Conservation (phyloP, 2,797 vertebrate genomes). For the Cyclopterus lumpus region DNA sequence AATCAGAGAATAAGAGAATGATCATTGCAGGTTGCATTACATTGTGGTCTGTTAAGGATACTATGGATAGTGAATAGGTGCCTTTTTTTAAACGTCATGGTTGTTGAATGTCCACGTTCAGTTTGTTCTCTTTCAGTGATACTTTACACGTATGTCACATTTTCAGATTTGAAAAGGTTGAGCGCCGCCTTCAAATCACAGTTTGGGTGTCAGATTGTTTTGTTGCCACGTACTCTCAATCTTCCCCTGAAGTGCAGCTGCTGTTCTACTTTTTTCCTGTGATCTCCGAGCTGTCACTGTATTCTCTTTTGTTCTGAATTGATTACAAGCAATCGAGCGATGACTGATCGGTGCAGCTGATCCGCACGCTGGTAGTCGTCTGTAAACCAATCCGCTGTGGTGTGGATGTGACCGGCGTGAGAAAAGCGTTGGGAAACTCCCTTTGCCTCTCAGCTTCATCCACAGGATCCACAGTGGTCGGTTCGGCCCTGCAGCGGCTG, state of each 20-base stretch:
- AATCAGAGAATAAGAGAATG: neutral
- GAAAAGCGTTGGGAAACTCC: constrained; percentile 47
- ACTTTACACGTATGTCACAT: neutral
- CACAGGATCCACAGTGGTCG: neutral
- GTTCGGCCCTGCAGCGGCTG: constrained; percentile 36
- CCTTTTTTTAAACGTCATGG: neutral
- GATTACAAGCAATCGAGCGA: constrained; percentile 23
- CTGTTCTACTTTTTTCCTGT: neutral
- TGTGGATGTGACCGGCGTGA: constrained; percentile 50
- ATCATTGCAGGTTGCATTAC: neutral
- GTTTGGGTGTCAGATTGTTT: constrained; percentile 14
- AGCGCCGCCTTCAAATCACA: neutral
- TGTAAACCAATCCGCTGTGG: constrained; percentile 51
- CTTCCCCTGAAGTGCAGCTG: constrained; percentile 2
- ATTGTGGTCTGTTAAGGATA: neutral
- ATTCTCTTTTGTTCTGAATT: constrained; percentile 18
- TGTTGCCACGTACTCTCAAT: neutral
- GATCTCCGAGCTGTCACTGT: constrained; percentile 10
- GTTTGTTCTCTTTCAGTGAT: neutral
- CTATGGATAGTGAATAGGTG: neutral
- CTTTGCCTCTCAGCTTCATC: constrained; percentile 16
- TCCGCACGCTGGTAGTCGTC: neutral
- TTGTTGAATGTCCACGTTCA: neutral
- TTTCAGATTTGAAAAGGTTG: neutral
- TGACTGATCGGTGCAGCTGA: constrained; percentile 36